Evolutionary conservation across 2,888 invertebrate species (phyloP).

Genomic region (Orchestes rusci): DNA sequence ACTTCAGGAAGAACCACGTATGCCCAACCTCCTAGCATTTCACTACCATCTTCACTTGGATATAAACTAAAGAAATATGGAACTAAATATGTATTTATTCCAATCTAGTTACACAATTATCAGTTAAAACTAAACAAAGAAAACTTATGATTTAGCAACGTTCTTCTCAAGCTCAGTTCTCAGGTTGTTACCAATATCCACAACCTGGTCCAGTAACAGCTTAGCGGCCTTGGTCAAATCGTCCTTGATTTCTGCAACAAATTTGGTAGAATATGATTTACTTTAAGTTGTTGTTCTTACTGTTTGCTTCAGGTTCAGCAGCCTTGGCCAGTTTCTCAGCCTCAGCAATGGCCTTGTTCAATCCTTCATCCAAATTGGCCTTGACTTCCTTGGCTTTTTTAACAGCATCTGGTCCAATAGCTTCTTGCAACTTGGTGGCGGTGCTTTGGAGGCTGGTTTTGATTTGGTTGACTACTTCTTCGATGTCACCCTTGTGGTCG

Average conservation of each 20-base stretch:
- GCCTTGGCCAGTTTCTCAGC: conserved; percentile 36
- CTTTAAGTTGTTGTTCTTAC: conserved; percentile 29
- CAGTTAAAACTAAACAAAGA: neutral
- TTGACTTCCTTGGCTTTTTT: conserved; percentile 37
- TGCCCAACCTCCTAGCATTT: too few relatives aligned
- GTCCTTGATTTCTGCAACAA: conserved; percentile 28
- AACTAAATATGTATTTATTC: conserved; percentile 10
- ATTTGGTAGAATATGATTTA: too few relatives aligned
- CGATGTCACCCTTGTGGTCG: conserved; percentile 33
- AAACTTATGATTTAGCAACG: conserved; percentile 14
- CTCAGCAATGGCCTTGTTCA: conserved; percentile 36
- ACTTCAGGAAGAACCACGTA: too few relatives aligned
- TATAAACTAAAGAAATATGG: neutral
- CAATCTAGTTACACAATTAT: conserved; percentile 10
- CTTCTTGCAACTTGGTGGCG: conserved; percentile 32
- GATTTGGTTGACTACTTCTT: conserved; percentile 35
- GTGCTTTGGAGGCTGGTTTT: conserved; percentile 33
- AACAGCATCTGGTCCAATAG: conserved; percentile 36
- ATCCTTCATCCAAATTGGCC: conserved; percentile 34
- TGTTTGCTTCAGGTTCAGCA: conserved; percentile 36
- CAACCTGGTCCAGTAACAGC: conserved; percentile 29
- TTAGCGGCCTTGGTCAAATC: conserved; percentile 31
- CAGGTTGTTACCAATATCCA: conserved; percentile 29
- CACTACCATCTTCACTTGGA: too few relatives aligned
- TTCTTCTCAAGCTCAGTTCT: conserved; percentile 27